These are phyloP conservation scores for Sarcoramphus papa DNA, from an alignment of 2,797 vertebrate genomes.

Conservation along the genomic window DNA sequence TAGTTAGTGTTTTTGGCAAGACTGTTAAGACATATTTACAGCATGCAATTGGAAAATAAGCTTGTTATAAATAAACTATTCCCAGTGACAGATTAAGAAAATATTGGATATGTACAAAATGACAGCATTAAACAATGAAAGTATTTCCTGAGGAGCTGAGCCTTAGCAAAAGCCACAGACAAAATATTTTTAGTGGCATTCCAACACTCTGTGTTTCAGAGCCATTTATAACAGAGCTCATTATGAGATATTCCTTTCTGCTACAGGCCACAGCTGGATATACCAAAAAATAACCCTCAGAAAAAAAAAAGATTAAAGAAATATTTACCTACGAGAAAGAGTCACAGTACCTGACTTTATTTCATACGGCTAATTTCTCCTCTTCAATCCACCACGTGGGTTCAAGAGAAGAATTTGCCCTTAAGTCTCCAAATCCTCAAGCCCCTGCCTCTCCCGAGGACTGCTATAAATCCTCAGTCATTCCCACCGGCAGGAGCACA, in stretches of 20 bases:
- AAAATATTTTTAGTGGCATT: slow-evolving; percentile 65
- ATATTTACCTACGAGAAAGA: slow-evolving; percentile 42
- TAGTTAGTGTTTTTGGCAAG: slow-evolving; percentile 29
- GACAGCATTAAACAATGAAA: slow-evolving; percentile 66
- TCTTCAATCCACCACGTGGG: neutral
- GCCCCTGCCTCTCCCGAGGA: neutral
- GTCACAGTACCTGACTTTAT: slow-evolving; percentile 55
- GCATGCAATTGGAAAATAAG: slow-evolving; percentile 57
- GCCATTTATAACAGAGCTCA: slow-evolving; percentile 64
- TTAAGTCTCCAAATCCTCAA: neutral
- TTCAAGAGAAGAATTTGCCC: slow-evolving; percentile 35
- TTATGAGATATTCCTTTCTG: slow-evolving; percentile 59
- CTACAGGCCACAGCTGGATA: slow-evolving; percentile 57
- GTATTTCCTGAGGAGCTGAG: slow-evolving; percentile 63
- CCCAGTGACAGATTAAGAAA: slow-evolving; percentile 62
- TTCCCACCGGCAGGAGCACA: neutral
- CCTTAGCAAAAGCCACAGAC: slow-evolving; percentile 63
- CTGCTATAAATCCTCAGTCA: neutral
- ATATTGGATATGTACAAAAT: slow-evolving; percentile 64
- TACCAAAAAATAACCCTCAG: slow-evolving; percentile 40
- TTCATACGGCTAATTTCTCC: neutral
- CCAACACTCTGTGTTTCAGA: slow-evolving; percentile 61
- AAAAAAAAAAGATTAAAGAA: slow-evolving; percentile 27
- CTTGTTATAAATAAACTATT: slow-evolving; percentile 63
- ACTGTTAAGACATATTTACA: slow-evolving; percentile 46